phyloP scores from a whole-genome alignment of 2,113 vertebrate genomes.

The Cyanoderma ruficeps region DNA sequence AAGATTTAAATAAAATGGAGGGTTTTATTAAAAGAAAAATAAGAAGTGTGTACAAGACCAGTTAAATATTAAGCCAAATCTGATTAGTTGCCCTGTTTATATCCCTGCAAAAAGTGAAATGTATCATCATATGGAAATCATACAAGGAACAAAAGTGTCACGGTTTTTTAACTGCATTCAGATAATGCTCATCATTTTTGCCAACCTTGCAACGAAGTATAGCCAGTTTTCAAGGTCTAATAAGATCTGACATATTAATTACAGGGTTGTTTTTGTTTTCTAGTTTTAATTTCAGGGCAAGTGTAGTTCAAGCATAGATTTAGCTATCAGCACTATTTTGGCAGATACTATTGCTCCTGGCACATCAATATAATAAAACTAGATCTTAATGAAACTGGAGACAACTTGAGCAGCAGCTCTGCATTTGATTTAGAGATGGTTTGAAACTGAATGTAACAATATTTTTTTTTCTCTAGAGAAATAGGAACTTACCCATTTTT shows the following conservation, averaged over 20 bases:
- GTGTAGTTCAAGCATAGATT: slow-evolving; percentile 23
- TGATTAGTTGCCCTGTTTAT: not conserved
- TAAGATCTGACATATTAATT: slow-evolving; percentile 57
- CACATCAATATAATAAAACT: not conserved
- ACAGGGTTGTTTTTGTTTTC: slow-evolving; percentile 41
- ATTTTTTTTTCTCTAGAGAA: not conserved
- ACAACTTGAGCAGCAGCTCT: not conserved
- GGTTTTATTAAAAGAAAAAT: not conserved
- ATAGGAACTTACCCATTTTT: not conserved
- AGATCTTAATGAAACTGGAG: slow-evolving; percentile 5
- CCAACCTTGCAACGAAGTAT: not conserved
- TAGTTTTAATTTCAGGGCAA: slow-evolving; percentile 51
- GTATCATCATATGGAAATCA: not conserved
- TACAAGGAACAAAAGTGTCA: not conserved
- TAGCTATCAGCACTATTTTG: not conserved
- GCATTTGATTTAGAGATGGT: not conserved
- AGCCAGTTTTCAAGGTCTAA: slow-evolving; percentile 4
- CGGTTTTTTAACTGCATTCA: not conserved
- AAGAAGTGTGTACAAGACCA: not conserved
- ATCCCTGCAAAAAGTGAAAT: not conserved
- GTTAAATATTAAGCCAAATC: not conserved
- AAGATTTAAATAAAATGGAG: not conserved
- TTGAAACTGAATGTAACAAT: not conserved
- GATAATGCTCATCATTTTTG: not conserved
- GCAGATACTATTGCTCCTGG: not conserved